These are phyloP conservation scores for Natrix natrix DNA, from an alignment of 2,797 vertebrate genomes.

Conservation along the genomic window DNA sequence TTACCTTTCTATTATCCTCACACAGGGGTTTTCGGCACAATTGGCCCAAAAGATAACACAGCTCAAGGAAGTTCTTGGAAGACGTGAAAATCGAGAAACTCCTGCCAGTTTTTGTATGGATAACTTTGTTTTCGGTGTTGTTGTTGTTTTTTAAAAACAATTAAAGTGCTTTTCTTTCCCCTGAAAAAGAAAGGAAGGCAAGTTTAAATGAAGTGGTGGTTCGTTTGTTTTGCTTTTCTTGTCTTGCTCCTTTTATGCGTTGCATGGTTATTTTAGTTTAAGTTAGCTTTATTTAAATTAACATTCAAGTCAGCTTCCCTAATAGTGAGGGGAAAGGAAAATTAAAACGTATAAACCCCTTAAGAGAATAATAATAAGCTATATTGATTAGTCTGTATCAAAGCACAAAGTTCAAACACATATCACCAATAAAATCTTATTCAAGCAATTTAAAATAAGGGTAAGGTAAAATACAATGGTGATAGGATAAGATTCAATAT, in stretches of 20 bases:
- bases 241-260: not conserved
- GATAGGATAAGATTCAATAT: too few relatives aligned
- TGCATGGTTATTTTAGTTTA: not conserved
- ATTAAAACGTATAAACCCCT: not conserved
- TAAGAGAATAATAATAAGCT: too few relatives aligned
- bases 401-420: too few relatives aligned
- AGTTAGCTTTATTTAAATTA: not conserved
- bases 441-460: too few relatives aligned
- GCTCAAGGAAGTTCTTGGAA: slow-evolving; percentile 1
- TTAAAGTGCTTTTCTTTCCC: slow-evolving; percentile 59
- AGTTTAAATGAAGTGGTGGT: slow-evolving; percentile 8
- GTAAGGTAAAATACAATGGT: too few relatives aligned
- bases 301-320: not conserved
- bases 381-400: too few relatives aligned
- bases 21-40: slow-evolving; percentile 86
- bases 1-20: slow-evolving; percentile 34
- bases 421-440: too few relatives aligned
- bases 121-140: slow-evolving; percentile 10
- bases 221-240: not conserved
- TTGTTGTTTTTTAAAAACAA: slow-evolving; percentile 59
- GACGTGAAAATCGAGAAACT: not conserved
- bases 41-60: slow-evolving; percentile 91
- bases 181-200: not conserved
- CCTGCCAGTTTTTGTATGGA: slow-evolving; percentile 63
- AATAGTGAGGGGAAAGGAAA: not conserved